A percentile compares a stretch with the other conserved stretches of the same genome.
phyloP scores from a whole-genome alignment of 2,797 vertebrate species.

The Phylloscopus collybita region DNA sequence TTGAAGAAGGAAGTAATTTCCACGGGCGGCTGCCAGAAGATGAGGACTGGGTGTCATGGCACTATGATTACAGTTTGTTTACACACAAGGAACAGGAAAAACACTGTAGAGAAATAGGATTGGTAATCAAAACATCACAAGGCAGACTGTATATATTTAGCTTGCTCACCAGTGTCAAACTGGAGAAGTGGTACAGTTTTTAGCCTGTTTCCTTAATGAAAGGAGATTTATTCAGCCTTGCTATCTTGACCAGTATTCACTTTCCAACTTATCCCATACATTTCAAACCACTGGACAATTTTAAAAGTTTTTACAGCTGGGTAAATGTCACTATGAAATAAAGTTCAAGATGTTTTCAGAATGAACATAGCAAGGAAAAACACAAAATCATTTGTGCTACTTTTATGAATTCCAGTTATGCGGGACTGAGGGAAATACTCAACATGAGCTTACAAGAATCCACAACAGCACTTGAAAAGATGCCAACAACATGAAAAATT shows the following conservation, averaged over 20 bases:
- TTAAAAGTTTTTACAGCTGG: neutral
- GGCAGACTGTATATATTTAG: neutral
- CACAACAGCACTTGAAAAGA: neutral
- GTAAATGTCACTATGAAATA: neutral
- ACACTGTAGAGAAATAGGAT: neutral
- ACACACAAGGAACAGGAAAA: neutral
- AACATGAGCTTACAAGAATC: neutral
- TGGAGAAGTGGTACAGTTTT: neutral
- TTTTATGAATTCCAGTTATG: neutral
- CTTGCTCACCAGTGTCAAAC: fast-evolving
- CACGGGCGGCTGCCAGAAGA: neutral
- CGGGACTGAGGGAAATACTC: neutral
- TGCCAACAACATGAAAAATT: neutral
- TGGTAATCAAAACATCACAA: neutral
- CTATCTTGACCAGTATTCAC: neutral
- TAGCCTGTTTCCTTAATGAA: neutral
- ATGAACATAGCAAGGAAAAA: neutral
- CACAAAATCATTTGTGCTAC: neutral
- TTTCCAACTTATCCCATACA: neutral
- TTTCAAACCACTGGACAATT: neutral
- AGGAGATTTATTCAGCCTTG: neutral
- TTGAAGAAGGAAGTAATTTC: neutral
- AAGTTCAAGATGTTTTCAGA: neutral
- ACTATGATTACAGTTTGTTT: neutral
- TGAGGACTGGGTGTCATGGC: neutral